phyloP scores from a whole-genome alignment of 2,113 vertebrate genomes.

The Indicator indicator region DNA sequence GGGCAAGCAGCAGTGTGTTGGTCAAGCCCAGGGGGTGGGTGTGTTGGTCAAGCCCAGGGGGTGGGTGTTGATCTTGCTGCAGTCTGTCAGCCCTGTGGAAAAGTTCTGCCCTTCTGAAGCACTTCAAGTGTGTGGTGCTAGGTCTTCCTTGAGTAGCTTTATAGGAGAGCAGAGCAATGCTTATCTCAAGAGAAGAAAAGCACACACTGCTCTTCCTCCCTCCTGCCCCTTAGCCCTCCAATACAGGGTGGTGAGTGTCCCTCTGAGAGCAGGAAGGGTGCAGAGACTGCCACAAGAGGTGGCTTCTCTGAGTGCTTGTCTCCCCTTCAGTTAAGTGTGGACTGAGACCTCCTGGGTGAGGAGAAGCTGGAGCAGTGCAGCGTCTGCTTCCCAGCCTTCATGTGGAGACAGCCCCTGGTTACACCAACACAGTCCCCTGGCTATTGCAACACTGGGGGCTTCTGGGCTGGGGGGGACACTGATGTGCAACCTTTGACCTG shows the following conservation, averaged over 20 bases:
- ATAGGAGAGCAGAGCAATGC: not conserved
- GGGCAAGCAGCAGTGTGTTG: not conserved
- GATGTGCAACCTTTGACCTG: not conserved
- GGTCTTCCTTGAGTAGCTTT: not conserved
- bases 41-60: not conserved
- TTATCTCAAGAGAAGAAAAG: not conserved
- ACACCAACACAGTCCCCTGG: not conserved
- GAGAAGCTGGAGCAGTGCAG: not conserved
- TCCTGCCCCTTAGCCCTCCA: not conserved
- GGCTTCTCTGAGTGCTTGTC: fast-evolving
- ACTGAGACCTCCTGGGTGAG: not conserved
- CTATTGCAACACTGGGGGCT: not conserved
- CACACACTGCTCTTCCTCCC: too few relatives aligned
- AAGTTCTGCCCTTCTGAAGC: not conserved
- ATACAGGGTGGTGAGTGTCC: not conserved
- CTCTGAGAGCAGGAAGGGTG: not conserved
- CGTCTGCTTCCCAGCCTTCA: not conserved
- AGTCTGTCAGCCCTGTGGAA: not conserved
- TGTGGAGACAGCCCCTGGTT: not conserved
- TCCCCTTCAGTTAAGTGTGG: not conserved
- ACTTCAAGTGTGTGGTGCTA: fast-evolving
- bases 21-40: not conserved
- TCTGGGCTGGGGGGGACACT: not conserved
- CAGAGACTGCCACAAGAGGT: too few relatives aligned
- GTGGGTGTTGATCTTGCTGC: not conserved